Percentiles rank a stretch among this genome's conserved stretches.
These are phyloP conservation scores for Uromys caudimaculatus DNA, from an alignment of 2,797 vertebrate genomes.

Conservation along the genomic window DNA sequence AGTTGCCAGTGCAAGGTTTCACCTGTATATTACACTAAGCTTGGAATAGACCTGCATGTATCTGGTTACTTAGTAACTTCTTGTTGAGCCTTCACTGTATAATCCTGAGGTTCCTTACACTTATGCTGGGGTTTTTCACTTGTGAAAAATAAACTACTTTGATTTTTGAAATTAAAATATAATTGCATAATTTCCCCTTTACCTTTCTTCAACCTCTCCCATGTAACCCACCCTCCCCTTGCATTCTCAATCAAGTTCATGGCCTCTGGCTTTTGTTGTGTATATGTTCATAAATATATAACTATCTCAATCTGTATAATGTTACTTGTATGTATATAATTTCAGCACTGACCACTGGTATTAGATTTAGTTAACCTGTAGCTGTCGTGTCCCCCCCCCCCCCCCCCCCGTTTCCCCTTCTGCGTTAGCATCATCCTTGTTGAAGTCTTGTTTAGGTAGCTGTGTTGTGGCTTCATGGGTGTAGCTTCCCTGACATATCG, in stretches of 20 bases:
- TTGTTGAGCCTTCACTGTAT: not conserved
- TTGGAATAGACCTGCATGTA: not conserved
- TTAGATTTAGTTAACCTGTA: not conserved
- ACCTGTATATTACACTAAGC: not conserved
- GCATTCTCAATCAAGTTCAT: not conserved
- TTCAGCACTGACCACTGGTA: not conserved
- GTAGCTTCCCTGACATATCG: not conserved
- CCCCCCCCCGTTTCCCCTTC: not conserved
- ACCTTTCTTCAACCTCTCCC: not conserved
- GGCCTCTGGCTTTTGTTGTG: not conserved
- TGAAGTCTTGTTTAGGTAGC: not conserved
- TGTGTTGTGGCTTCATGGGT: too few relatives aligned
- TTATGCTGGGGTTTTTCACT: not conserved
- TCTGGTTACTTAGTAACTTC: not conserved
- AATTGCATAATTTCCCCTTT: not conserved
- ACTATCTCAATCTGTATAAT: not conserved
- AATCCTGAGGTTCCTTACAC: not conserved
- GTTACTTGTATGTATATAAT: not conserved
- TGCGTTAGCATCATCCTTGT: not conserved
- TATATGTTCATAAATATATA: not conserved
- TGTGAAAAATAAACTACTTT: not conserved
- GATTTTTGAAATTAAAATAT: not conserved
- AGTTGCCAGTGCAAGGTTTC: not conserved
- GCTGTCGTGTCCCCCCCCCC: too few relatives aligned
- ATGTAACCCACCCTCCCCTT: not conserved